These are phyloP conservation scores for Sinohyriopsis cumingii DNA, from an alignment of 2,888 invertebrate species.

Conservation along the genomic window DNA sequence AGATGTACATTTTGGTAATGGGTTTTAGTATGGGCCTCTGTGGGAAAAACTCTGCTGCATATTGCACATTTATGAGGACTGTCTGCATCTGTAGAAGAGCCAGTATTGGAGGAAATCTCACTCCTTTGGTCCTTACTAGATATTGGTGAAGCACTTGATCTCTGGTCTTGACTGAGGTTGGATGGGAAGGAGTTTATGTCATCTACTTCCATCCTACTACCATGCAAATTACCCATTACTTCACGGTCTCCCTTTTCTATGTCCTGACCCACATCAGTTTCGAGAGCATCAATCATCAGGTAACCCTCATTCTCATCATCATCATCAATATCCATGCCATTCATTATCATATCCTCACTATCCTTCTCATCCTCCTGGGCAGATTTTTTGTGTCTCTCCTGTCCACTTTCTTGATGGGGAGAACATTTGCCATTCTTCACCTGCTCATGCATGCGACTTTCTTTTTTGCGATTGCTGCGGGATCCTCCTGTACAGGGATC, in stretches of 20 bases:
- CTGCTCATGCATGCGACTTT: neutral
- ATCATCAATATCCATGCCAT: slow-evolving; percentile 41
- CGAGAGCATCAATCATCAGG: slow-evolving; percentile 30
- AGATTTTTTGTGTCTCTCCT: slow-evolving; percentile 8
- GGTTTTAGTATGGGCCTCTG: slow-evolving; percentile 92
- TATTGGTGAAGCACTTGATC: slow-evolving; percentile 20
- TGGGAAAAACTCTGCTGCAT: slow-evolving; percentile 94
- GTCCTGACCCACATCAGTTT: slow-evolving; percentile 32
- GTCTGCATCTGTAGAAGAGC: slow-evolving; percentile 92
- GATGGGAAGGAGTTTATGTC: slow-evolving; percentile 9
- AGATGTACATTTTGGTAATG: slow-evolving; percentile 97
- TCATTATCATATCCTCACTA: slow-evolving; percentile 27
- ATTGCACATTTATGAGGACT: slow-evolving; percentile 92
- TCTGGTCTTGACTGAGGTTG: neutral
- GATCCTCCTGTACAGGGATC: slow-evolving; percentile 19
- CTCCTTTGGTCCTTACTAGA: slow-evolving; percentile 35
- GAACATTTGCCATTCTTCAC: slow-evolving; percentile 12
- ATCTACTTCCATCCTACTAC: no score
- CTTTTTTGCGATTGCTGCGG: slow-evolving; percentile 1
- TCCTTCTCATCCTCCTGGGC: slow-evolving; percentile 14
- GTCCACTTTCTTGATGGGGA: slow-evolving; percentile 4
- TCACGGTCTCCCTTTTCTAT: slow-evolving; percentile 30
- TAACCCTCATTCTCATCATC: slow-evolving; percentile 88
- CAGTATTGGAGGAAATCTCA: slow-evolving; percentile 68
- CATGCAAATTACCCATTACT: slow-evolving; percentile 17